A percentile compares a stretch with the other conserved stretches of the same genome.
Conservation (phyloP, 2,113 vertebrate species). For the Stictonetta naevosa region DNA sequence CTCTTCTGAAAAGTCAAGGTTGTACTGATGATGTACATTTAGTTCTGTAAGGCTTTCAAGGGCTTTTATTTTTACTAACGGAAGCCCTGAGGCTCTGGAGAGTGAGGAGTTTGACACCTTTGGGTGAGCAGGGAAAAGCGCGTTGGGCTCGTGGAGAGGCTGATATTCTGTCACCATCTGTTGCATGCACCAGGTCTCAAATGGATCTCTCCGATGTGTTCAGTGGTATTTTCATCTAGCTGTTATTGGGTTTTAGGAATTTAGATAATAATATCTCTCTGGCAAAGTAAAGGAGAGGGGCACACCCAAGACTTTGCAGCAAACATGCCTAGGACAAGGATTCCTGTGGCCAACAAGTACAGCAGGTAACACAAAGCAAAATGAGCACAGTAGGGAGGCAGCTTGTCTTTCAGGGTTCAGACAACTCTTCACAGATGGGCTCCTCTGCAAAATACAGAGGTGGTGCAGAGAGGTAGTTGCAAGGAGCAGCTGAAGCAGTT, state of each 20-base stretch:
- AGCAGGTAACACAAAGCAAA: not conserved
- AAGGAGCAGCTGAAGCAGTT: not conserved
- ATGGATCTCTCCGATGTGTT: not conserved
- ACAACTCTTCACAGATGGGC: not conserved
- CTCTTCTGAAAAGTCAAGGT: not conserved
- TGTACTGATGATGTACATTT: not conserved
- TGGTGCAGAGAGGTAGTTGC: not conserved
- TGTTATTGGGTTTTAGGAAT: not conserved
- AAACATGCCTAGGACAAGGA: not conserved
- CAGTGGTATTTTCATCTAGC: not conserved
- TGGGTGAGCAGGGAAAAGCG: not conserved
- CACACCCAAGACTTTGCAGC: not conserved
- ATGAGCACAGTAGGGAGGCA: not conserved
- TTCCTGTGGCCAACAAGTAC: no score
- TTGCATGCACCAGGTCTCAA: not conserved
- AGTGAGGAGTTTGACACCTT: not conserved
- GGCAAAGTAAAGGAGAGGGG: not conserved
- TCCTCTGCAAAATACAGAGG: not conserved
- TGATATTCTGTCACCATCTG: not conserved
- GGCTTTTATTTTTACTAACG: not conserved
- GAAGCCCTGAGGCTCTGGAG: not conserved
- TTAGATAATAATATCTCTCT: not conserved
- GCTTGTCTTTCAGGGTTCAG: not conserved
- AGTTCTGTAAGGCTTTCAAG: not conserved
- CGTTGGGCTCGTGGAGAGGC: not conserved